Conservation (phyloP, 2,797 vertebrate species). For the Cyprinodon diabolis region DNA sequence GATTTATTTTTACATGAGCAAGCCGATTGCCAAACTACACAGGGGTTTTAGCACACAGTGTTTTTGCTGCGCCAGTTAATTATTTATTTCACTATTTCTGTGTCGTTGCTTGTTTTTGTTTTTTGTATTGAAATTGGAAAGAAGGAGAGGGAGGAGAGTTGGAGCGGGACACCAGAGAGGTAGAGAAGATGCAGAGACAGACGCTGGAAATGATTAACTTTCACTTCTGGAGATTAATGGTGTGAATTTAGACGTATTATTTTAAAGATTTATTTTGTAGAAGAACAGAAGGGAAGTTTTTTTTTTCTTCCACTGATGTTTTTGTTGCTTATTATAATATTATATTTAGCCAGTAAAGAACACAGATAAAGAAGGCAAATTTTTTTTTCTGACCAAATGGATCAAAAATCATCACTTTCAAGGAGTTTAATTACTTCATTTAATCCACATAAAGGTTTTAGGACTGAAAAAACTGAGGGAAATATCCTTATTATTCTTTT, state of each 20-base stretch:
- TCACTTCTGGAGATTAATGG: neutral
- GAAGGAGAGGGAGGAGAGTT: conserved; percentile 33
- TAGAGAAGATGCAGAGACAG: conserved; percentile 23
- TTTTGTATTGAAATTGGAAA: conserved; percentile 57
- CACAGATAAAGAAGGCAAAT: neutral
- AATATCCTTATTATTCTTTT: neutral
- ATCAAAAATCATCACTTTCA: neutral
- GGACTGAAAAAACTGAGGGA: neutral
- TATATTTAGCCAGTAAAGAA: neutral
- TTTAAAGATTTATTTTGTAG: neutral
- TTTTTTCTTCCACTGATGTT: neutral
- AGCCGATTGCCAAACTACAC: conserved; percentile 85
- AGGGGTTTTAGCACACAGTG: conserved; percentile 86
- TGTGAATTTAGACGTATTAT: conserved; percentile 3
- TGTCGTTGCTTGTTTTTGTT: conserved; percentile 43
- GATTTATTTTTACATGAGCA: conserved; percentile 87
- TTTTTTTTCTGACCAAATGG: neutral
- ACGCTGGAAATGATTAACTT: conserved; percentile 17
- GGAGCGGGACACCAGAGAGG: conserved; percentile 28
- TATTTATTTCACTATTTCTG: conserved; percentile 79
- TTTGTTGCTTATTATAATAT: neutral
- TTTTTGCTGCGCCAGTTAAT: conserved; percentile 75
- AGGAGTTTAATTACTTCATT: neutral
- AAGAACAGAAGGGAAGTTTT: neutral
- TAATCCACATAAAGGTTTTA: neutral